phyloP scores from a whole-genome alignment of 2,113 vertebrate species.

The Spea bombifrons region DNA sequence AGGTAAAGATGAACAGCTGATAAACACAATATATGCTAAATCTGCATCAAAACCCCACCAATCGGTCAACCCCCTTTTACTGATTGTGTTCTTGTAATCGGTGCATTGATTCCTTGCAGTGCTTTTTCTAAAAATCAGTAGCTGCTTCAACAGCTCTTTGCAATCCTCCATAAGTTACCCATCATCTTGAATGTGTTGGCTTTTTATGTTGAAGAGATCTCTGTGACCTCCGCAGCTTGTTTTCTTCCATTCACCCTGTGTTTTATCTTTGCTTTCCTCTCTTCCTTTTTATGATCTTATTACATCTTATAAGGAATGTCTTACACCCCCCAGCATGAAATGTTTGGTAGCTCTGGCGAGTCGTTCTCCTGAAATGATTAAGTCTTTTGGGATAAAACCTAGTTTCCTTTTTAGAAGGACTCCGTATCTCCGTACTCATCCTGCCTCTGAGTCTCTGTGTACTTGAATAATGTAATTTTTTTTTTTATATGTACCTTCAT shows the following conservation, averaged over 20 bases:
- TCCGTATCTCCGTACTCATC: too few species aligned
- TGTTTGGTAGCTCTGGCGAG: too few species aligned
- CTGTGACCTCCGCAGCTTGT: conserved; percentile 18
- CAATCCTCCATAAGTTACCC: conserved; percentile 34
- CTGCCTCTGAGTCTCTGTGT: too few species aligned
- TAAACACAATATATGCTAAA: conserved; percentile 61
- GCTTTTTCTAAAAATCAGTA: conserved; percentile 53
- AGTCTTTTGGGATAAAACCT: too few species aligned
- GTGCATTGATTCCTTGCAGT: conserved; percentile 61
- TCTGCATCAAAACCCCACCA: conserved; percentile 50
- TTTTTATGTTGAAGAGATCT: conserved; percentile 40
- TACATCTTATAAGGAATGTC: too few species aligned
- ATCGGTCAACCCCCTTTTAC: conserved; percentile 45
- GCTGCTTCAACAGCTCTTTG: conserved; percentile 51
- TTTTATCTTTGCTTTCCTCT: conserved; percentile 5
- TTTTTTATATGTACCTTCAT: too few species aligned
- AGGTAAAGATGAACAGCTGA: conserved; percentile 86
- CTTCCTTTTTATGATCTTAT: too few species aligned
- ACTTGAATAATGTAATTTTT: too few species aligned
- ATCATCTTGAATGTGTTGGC: conserved; percentile 42
- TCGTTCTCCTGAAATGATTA: too few species aligned
- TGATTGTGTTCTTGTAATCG: conserved; percentile 41
- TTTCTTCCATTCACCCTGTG: background rate
- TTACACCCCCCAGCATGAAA: too few species aligned
- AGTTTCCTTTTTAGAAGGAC: too few species aligned